Evolutionary conservation across 1,140 invertebrate genomes (phyloP), one percentile per base, ranked within the genome.

Genomic region (Lepeophtheirus salmonis): DNA sequence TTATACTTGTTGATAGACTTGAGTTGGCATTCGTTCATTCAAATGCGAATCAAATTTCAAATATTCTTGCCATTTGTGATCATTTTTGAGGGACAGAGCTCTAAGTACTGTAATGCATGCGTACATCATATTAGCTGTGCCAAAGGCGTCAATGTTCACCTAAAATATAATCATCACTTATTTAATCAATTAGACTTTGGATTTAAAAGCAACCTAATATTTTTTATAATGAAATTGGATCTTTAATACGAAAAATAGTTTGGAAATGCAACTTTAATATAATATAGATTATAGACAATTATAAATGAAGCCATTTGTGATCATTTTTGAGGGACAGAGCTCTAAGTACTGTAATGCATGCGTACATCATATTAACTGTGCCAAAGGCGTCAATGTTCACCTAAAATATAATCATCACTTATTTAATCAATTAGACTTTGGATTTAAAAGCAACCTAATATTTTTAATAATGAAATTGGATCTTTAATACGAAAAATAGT

Each of bases 281-380:
- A n/a, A n/a, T n/a, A n/a, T n/a, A n/a, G n/a, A n/a, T n/a, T n/a
- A n/a, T n/a, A n/a, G n/a, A n/a, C n/a, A n/a, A n/a, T n/a, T n/a
- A n/a, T n/a, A n/a, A n/a, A n/a, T n/a, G n/a, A n/a, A n/a, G 18
- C 59, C 59, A 61, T 41, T 61, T 49, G 2, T 52, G 24, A 2
- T 48, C 50, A 26, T 61, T 3, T 20, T 24, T 16, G 1, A 61
- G 50, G 16, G 59, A 16, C 1, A 61, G 22, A 23, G 59, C 59
- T 50, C 59, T 2, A 18, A 61, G 21, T 60, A 61, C 59, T 10
- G 59, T 61, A 14, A 61, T 61, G 49, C 59, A 61, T 2, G 59
- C 59, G 25, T 61, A 61, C 59, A 61, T 59, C 59, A 61, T 61
- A 23, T 61, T 61, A 1, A 50, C 25, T 18, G 21, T n/a, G 23